Conservation (phyloP, 1,140 invertebrate genomes). For the Meloidogyne hapla region DNA sequence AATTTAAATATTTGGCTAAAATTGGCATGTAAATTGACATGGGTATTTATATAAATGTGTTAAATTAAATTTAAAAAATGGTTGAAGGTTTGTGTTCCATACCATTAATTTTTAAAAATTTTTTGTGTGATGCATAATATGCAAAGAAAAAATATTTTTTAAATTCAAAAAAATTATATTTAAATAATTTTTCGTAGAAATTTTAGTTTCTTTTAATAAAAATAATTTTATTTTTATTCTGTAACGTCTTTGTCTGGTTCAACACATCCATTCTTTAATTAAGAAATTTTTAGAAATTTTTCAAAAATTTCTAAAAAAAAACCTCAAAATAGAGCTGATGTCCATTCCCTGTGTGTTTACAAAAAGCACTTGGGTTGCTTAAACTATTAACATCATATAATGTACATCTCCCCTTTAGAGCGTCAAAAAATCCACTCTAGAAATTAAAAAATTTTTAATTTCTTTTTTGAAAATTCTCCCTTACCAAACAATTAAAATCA, state of each 20-base stretch:
- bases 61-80: no score
- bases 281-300: neutral
- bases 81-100: no score
- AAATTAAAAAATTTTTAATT: neutral
- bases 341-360: constrained; percentile 12
- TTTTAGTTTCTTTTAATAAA: no score
- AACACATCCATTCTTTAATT: constrained; percentile 24
- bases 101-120: no score
- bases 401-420: constrained; percentile 15
- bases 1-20: neutral
- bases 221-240: neutral
- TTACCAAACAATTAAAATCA: constrained; percentile 31
- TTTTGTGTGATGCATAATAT: neutral
- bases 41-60: neutral
- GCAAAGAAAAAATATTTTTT: neutral
- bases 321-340: constrained; percentile 36
- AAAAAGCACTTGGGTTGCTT: constrained; percentile 29
- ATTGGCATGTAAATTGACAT: no score
- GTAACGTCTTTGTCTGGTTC: constrained; percentile 11
- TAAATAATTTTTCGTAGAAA: no score
- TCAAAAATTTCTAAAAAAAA: neutral
- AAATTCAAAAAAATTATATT: neutral
- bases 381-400: constrained; percentile 32
- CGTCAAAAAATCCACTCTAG: constrained; percentile 38
- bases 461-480: neutral